phyloP scores from a whole-genome alignment of 2,113 vertebrate species.

The Guaruba guarouba region DNA sequence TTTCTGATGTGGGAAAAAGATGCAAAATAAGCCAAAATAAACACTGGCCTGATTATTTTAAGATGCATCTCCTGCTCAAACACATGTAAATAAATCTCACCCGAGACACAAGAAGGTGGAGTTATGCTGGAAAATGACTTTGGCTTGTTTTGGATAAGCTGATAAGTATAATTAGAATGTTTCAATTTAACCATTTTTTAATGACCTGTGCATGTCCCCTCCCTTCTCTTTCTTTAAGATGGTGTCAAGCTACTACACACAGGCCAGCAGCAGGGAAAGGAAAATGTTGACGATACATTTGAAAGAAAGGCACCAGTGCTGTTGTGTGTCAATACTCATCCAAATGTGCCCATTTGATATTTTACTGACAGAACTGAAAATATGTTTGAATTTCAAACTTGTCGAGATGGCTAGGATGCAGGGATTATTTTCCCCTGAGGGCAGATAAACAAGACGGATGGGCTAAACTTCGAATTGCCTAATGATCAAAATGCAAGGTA shows the following conservation, averaged over 20 bases:
- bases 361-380: conserved; percentile 68
- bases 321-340: conserved; percentile 58
- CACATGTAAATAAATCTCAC: not conserved
- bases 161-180: not conserved
- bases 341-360: conserved; percentile 57
- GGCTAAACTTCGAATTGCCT: conserved; percentile 57
- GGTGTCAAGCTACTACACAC: not conserved
- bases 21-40: conserved; percentile 29
- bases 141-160: conserved; percentile 9
- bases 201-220: not conserved
- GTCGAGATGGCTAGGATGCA: conserved; percentile 55
- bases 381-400: conserved; percentile 71
- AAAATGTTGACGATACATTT: conserved; percentile 19
- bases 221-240: not conserved
- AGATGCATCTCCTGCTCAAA: not conserved
- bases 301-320: not conserved
- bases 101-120: not conserved
- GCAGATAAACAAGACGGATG: conserved; percentile 71
- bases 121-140: not conserved
- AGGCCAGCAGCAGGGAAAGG: not conserved
- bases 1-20: not conserved
- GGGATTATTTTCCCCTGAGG: conserved; percentile 68
- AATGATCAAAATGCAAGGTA: conserved; percentile 72
- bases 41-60: conserved; percentile 32
- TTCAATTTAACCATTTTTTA: conserved; percentile 14